Conservation (phyloP, 1,140 invertebrate genomes). For the Papilio helenus region DNA sequence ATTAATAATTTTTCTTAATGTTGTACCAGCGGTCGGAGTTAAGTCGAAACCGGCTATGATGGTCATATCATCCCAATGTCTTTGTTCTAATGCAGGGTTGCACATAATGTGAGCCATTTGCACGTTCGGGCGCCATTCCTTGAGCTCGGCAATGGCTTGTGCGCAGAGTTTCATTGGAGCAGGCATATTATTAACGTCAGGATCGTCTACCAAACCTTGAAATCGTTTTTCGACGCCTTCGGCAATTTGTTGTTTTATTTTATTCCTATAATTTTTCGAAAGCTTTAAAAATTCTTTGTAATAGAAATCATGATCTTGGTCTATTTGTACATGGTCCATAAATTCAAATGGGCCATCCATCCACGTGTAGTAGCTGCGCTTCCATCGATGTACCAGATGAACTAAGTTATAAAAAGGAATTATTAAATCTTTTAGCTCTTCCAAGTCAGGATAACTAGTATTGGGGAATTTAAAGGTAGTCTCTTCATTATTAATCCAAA, state of each 20-base stretch:
- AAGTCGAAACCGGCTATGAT: conserved; percentile 91
- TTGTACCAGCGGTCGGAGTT: conserved; percentile 93
- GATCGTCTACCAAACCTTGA: conserved; percentile 89
- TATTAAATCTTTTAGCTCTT: conserved; percentile 88
- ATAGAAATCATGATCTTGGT: conserved; percentile 88
- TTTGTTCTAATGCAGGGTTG: conserved; percentile 92
- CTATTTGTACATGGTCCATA: conserved; percentile 88
- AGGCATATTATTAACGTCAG: conserved; percentile 89
- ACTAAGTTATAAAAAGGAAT: conserved; percentile 88
- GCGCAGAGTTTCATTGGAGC: conserved; percentile 90
- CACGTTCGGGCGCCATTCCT: conserved; percentile 91
- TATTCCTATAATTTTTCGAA: conserved; percentile 91
- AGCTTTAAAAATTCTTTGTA: conserved; percentile 90
- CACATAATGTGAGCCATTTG: conserved; percentile 93
- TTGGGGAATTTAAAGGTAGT: conserved; percentile 91
- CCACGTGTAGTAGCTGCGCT: conserved; percentile 92
- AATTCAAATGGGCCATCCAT: conserved; percentile 95
- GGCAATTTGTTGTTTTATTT: conserved; percentile 89
- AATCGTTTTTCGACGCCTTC: conserved; percentile 87
- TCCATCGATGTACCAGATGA: conserved; percentile 87
- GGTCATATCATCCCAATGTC: conserved; percentile 97
- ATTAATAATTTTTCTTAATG: conserved; percentile 91
- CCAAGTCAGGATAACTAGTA: conserved; percentile 89
- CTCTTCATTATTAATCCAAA: conserved; percentile 96
- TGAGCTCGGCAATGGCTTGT: conserved; percentile 88